Evolutionary conservation across 2,888 invertebrate species (phyloP).

Genomic region (Lucinisca nassula): DNA sequence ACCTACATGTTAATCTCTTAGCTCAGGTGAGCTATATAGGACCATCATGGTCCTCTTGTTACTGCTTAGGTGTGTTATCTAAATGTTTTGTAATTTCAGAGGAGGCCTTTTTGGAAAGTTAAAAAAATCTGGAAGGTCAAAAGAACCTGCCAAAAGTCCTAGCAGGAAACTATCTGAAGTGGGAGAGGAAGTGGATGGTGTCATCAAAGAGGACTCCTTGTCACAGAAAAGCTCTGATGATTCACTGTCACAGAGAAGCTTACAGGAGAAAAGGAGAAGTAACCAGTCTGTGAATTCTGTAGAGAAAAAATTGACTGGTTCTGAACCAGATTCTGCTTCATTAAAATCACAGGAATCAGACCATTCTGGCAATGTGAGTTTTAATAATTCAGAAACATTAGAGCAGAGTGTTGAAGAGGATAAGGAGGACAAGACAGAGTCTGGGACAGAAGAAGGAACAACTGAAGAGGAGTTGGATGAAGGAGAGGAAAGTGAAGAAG

Average conservation of each 20-base stretch:
- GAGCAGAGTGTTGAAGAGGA: background rate
- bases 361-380: background rate
- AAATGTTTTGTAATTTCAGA: background rate
- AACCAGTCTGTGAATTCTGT: slow-evolving; percentile 12
- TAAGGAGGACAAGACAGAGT: background rate
- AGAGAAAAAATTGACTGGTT: slow-evolving; percentile 5
- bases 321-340: background rate
- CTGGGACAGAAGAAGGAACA: background rate
- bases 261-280: background rate
- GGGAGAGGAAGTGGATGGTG: background rate
- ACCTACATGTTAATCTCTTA: too few species aligned
- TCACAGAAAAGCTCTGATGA: background rate
- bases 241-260: background rate
- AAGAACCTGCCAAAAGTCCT: background rate
- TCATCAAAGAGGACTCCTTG: background rate
- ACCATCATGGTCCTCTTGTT: too few species aligned
- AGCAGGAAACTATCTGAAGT: background rate
- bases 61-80: too few species aligned
- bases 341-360: background rate
- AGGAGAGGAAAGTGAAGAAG: background rate
- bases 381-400: background rate
- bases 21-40: too few species aligned
- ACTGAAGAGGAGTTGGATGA: background rate
- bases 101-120: background rate
- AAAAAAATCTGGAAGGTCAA: background rate